A percentile compares a stretch with the other conserved stretches of the same genome.
phyloP scores from a whole-genome alignment of 2,888 invertebrate species.

The Selenia dentaria region DNA sequence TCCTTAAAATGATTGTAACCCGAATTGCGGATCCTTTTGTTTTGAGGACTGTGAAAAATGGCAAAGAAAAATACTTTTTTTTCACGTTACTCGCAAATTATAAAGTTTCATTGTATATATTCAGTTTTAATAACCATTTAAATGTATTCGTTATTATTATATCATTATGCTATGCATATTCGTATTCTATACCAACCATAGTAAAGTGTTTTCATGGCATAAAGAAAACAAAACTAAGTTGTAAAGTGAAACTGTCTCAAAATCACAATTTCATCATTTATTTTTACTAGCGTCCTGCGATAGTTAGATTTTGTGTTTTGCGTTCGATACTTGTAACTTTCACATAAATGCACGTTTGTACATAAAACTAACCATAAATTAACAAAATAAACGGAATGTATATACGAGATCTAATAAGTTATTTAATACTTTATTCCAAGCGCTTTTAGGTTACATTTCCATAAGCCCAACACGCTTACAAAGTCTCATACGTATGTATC shows the following conservation, averaged over 20 bases:
- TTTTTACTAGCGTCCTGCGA: slow-evolving; percentile 46
- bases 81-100: too few species aligned
- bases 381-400: slow-evolving; percentile 41
- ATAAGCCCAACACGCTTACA: slow-evolving; percentile 1
- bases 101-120: too few species aligned
- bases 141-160: too few species aligned
- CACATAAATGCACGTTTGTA: slow-evolving; percentile 31
- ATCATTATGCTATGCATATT: too few species aligned
- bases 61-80: too few species aligned
- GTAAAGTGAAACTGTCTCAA: slow-evolving; percentile 48
- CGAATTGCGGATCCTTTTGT: too few species aligned
- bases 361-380: slow-evolving; percentile 16
- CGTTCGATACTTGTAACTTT: background rate
- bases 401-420: slow-evolving; percentile 38
- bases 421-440: slow-evolving; percentile 14
- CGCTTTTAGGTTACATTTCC: slow-evolving; percentile 4
- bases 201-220: too few species aligned
- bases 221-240: too few species aligned
- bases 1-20: too few species aligned
- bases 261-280: slow-evolving; percentile 41
- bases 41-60: too few species aligned
- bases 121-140: too few species aligned
- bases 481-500: slow-evolving; percentile 14
- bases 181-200: too few species aligned
- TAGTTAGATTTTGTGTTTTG: slow-evolving; percentile 53